A percentile compares a stretch with the other conserved stretches of the same genome.
Conservation (phyloP, 2,113 vertebrate genomes). For the Cairina moschata region DNA sequence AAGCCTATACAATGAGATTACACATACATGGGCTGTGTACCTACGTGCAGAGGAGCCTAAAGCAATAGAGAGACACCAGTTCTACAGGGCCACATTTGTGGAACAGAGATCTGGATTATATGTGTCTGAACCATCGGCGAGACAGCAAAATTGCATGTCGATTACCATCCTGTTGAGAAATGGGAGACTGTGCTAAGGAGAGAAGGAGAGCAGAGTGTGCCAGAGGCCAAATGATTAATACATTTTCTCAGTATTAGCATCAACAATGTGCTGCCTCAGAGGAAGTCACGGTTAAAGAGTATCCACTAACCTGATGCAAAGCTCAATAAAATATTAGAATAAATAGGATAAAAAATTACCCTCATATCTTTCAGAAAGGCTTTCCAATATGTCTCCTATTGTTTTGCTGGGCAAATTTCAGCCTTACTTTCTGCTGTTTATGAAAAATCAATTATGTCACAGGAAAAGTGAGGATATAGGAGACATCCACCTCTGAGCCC, state of each 20-base stretch:
- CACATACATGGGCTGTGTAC: not conserved
- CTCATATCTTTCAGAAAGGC: constrained; percentile 30
- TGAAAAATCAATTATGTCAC: constrained; percentile 62
- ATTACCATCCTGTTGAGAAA: constrained; percentile 45
- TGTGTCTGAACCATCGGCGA: not conserved
- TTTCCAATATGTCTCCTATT: not conserved
- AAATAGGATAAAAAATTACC: constrained; percentile 59
- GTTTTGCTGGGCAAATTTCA: constrained; percentile 51
- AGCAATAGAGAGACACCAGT: not conserved
- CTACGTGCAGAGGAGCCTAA: constrained; percentile 2
- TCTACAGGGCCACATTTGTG: not conserved
- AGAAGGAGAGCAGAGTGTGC: not conserved
- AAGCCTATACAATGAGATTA: not conserved
- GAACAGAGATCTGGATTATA: constrained; percentile 8
- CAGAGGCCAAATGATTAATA: constrained; percentile 62
- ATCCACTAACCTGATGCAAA: constrained; percentile 42
- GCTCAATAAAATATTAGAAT: constrained; percentile 53
- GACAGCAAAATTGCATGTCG: not conserved
- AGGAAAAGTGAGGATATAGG: constrained; percentile 30
- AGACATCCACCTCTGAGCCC: not conserved
- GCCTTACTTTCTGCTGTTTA: constrained; percentile 2
- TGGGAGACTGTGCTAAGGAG: not conserved
- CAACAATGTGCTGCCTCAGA: constrained; percentile 55
- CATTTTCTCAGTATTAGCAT: constrained; percentile 47
- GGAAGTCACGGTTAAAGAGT: constrained; percentile 50